Base-by-base conservation (phyloP, 2,113 vertebrate species). In the Macaca nemestrina region DNA sequence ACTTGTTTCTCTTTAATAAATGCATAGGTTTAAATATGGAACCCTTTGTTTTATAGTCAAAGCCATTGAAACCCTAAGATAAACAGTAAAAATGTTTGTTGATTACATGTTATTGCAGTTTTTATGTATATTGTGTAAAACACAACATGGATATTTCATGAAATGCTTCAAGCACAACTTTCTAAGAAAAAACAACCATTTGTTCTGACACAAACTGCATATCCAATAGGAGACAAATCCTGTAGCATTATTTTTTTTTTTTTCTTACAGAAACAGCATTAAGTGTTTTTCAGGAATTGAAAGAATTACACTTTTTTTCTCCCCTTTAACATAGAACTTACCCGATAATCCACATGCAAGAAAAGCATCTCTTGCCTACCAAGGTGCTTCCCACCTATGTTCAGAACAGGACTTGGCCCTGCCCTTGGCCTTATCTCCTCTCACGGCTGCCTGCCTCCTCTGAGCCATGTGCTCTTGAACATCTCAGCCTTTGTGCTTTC, bases 41-140 rank as follows among this genome's bases (percentile, higher is more conserved):
- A 59, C 72, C 27, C 78, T 40, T 30, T 52, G 38, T 80, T 95
- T 93, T 80, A 76, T 43, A 81, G 70, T 84, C 61, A 88, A 94
- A 95, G 32, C 8, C 75, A 68, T 93, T 48, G 17, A 93, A 97
- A 88, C 3, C 4, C 1, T 84, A 88, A 88, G 27, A 64, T 87
- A 90, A 88, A 89, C 25, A 83, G 52, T 90, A 80, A 93, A 94
- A 96, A 38, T 89, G 17, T 55, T 91, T 78, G 61, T 90, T 35
- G 50, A 76, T 86, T 86, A 27, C 27, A 93, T 79, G 35, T 85
- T 85, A 70, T 72, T 92, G 30, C 40, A 81, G 64, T 40, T 81
- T 73, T 90, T 94, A 35, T 76, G 13, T 88, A 13, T n/a, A 73
- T 91, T 79, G 87, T 87, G 2, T 86, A 45, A 79, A 93, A 55